Evolutionary conservation across 2,113 vertebrate genomes (phyloP).

Genomic region (Amphiprion ocellaris): DNA sequence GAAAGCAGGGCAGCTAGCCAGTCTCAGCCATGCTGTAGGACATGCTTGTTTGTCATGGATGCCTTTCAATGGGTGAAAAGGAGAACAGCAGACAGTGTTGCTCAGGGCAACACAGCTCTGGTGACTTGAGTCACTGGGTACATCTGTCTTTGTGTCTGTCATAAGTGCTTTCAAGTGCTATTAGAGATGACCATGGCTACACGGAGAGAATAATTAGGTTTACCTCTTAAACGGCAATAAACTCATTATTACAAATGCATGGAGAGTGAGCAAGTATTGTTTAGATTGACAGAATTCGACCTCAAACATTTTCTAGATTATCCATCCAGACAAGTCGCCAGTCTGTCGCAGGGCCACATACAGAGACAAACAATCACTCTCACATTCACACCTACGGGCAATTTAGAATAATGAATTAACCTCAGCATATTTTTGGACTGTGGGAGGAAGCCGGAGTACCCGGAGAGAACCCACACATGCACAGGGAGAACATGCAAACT

Average conservation of each 20-base stretch:
- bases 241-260: slow-evolving; percentile 27
- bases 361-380: too few relatives aligned
- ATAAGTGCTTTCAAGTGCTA: slow-evolving; percentile 62
- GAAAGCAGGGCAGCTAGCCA: slow-evolving; percentile 55
- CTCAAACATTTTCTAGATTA: not conserved
- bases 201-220: slow-evolving; percentile 27
- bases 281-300: not conserved
- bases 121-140: slow-evolving; percentile 48
- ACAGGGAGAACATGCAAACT: too few relatives aligned
- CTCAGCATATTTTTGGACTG: too few relatives aligned
- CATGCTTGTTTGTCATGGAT: slow-evolving; percentile 74
- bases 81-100: slow-evolving; percentile 58
- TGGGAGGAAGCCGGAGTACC: too few relatives aligned
- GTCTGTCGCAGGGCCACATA: too few relatives aligned
- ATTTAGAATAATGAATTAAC: too few relatives aligned
- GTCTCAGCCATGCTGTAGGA: slow-evolving; percentile 47
- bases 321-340: too few relatives aligned
- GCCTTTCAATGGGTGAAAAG: slow-evolving; percentile 52
- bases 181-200: slow-evolving; percentile 30
- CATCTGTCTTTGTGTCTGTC: slow-evolving; percentile 58
- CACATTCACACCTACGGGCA: too few relatives aligned
- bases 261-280: not conserved
- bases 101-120: slow-evolving; percentile 66
- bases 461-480: too few relatives aligned
- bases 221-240: slow-evolving; percentile 26